Percentiles rank a stretch among this genome's conserved stretches.
phyloP scores from a whole-genome alignment of 1,140 invertebrate genomes.

The Choristoneura fumiferana region DNA sequence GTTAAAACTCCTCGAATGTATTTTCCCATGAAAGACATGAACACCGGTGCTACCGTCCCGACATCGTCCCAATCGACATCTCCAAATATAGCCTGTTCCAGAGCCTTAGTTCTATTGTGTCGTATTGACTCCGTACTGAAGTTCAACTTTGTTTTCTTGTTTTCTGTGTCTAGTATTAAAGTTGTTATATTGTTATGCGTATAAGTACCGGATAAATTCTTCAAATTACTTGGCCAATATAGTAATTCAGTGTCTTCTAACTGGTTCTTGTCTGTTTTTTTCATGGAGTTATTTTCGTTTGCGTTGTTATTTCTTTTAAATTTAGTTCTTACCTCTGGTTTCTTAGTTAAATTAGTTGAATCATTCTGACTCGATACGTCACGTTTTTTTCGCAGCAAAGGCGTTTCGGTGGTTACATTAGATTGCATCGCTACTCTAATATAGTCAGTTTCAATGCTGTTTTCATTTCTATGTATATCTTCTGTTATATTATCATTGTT shows the following conservation, averaged over 20 bases:
- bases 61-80: slow-evolving; percentile 63
- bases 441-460: slow-evolving; percentile 56
- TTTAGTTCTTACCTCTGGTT: neutral
- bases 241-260: slow-evolving; percentile 43
- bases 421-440: slow-evolving; percentile 23
- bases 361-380: slow-evolving; percentile 19
- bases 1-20: slow-evolving; percentile 61
- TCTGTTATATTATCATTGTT: slow-evolving; percentile 43
- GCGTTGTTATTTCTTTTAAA: neutral
- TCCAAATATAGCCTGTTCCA: slow-evolving; percentile 62
- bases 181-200: slow-evolving; percentile 48
- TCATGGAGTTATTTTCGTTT: slow-evolving; percentile 26
- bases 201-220: slow-evolving; percentile 24
- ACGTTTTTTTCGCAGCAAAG: slow-evolving; percentile 32
- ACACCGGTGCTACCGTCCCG: slow-evolving; percentile 52
- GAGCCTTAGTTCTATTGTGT: slow-evolving; percentile 43
- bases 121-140: slow-evolving; percentile 46
- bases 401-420: slow-evolving; percentile 28
- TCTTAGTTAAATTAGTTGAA: neutral
- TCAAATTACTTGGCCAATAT: slow-evolving; percentile 50
- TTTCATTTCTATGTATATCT: slow-evolving; percentile 45
- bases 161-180: slow-evolving; percentile 49
- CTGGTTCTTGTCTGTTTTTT: slow-evolving; percentile 32
- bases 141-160: slow-evolving; percentile 52
- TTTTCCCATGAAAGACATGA: slow-evolving; percentile 66